Percentiles rank a stretch among this genome's conserved stretches.
phyloP scores from a whole-genome alignment of 2,888 invertebrate species.

The Drosophila borealis region DNA sequence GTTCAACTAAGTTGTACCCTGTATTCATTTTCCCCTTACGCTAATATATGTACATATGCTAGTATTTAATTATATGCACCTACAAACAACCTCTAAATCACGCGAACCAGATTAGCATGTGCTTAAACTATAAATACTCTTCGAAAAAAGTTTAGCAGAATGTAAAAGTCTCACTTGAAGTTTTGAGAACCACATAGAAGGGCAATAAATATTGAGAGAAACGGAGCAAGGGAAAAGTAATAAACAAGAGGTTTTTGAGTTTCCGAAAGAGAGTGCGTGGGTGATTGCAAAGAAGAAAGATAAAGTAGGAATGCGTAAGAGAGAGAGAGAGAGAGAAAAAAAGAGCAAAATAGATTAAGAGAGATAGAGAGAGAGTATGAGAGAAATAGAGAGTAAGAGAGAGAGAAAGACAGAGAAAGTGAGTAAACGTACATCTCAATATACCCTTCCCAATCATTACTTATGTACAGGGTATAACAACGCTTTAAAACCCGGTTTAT shows the following conservation, averaged over 20 bases:
- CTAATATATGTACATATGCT: too few species aligned
- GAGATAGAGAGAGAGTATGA: not conserved
- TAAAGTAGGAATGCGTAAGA: not conserved
- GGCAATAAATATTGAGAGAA: too few species aligned
- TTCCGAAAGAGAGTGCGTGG: too few species aligned
- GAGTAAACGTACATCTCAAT: not conserved
- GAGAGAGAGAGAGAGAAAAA: not conserved
- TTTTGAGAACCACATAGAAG: constrained; percentile 16
- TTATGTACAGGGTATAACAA: constrained; percentile 10
- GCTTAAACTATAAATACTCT: not conserved
- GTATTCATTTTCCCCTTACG: too few species aligned
- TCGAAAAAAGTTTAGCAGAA: not conserved
- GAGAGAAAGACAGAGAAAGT: too few species aligned
- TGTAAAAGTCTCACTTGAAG: not conserved
- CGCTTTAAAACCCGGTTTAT: constrained; percentile 55
- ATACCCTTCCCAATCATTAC: not conserved
- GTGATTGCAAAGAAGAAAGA: too few species aligned
- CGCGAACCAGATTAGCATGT: too few species aligned
- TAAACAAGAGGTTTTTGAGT: too few species aligned
- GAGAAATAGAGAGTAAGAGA: not conserved
- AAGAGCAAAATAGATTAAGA: not conserved
- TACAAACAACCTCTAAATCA: too few species aligned
- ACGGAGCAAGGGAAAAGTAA: not conserved
- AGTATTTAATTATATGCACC: too few species aligned
- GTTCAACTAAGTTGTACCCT: not conserved